Evolutionary conservation across 2,888 invertebrate species (phyloP).

Genomic region (Drosophila siamana): DNA sequence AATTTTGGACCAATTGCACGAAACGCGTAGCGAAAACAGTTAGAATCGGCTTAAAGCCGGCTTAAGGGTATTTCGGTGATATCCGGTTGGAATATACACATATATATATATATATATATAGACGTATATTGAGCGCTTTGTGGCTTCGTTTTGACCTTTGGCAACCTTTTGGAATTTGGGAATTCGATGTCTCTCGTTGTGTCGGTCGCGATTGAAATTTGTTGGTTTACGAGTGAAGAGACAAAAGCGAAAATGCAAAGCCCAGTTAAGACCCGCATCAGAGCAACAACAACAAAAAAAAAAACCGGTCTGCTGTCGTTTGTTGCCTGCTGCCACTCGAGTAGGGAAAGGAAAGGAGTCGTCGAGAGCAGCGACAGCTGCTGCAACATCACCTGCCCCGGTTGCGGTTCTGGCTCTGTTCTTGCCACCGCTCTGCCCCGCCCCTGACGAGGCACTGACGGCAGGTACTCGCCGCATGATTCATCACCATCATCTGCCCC

Average conservation of each 20-base stretch:
- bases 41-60: constrained; percentile 11
- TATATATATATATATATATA: no score
- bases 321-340: constrained; percentile 28
- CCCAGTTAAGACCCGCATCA: constrained; percentile 43
- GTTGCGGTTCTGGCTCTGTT: constrained; percentile 4
- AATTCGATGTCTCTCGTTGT: no score
- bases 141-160: constrained; percentile 7
- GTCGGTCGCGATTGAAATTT: no score
- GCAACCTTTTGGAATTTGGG: constrained; percentile 37
- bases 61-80: constrained; percentile 8
- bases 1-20: not conserved
- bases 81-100: constrained; percentile 21
- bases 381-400: constrained; percentile 64
- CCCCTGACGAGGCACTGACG: constrained; percentile 35
- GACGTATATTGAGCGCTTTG: no score
- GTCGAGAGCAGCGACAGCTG: constrained; percentile 43
- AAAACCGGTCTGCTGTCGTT: constrained; percentile 32
- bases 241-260: constrained; percentile 8
- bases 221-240: constrained; percentile 1
- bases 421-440: constrained; percentile 21
- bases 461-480: constrained; percentile 60
- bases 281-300: no score
- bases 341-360: constrained; percentile 30
- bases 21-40: constrained; percentile 1
- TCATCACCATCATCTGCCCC: constrained; percentile 64